These are phyloP conservation scores for Eubasilissa splendida DNA, from an alignment of 2,888 invertebrate species.

Conservation along the genomic window DNA sequence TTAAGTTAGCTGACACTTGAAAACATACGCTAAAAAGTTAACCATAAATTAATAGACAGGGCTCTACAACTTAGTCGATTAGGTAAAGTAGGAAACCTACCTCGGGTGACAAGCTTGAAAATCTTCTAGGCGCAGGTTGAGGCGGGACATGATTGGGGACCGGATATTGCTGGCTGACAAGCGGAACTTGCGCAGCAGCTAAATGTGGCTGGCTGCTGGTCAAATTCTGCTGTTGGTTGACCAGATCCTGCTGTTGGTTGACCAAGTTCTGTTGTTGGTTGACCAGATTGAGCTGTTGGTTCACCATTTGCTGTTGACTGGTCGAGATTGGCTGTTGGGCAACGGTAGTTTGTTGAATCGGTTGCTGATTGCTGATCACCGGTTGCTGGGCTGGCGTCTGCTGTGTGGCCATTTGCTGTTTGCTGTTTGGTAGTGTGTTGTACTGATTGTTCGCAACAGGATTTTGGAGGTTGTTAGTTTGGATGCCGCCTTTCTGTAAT, in stretches of 20 bases:
- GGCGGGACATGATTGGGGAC: constrained; percentile 63
- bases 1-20: too few species aligned
- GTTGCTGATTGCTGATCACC: constrained; percentile 11
- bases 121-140: constrained; percentile 70
- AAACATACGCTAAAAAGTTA: too few species aligned
- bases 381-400: constrained; percentile 60
- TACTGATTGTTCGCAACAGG: constrained; percentile 58
- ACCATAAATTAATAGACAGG: too few species aligned
- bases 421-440: constrained; percentile 60
- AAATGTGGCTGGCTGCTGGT: constrained; percentile 58
- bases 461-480: constrained; percentile 53
- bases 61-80: not conserved
- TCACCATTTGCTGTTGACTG: constrained; percentile 2
- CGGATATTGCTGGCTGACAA: constrained; percentile 22
- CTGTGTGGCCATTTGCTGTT: constrained; percentile 60
- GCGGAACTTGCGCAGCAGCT: constrained; percentile 9
- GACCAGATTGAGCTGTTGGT: constrained; percentile 47
- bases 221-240: constrained; percentile 56
- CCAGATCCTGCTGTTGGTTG: constrained; percentile 63
- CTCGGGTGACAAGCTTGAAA: constrained; percentile 60
- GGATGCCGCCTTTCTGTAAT: constrained; percentile 50
- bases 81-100: constrained; percentile 31
- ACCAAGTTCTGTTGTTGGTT: constrained; percentile 63
- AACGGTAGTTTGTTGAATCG: not conserved
- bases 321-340: constrained; percentile 15